Base-by-base conservation (phyloP, 2,888 invertebrate genomes). In the Drosophila sordidapex region DNA sequence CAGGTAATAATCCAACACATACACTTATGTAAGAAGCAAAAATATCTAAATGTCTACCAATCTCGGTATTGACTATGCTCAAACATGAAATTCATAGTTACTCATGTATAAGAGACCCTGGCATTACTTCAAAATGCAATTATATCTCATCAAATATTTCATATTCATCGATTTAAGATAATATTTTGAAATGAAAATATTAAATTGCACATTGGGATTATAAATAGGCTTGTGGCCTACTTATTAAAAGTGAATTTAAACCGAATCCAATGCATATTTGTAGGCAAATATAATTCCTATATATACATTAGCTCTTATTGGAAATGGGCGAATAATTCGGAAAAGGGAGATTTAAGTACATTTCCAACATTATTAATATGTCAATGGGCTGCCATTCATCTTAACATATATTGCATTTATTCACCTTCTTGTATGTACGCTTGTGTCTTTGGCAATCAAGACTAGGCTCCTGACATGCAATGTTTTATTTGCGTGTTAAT, bases 401-500 rank as follows among this genome's bases (percentile, higher is more conserved):
- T 65, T 49, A 11, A 27, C 35, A 60, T 13, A 43, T 25, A 33
- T 27, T 40, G 15, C 5, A 1, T 18, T 4, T 35, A 13, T 40
- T 5, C 11, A 18, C 38, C 13, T 43, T n/a, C 5, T 64, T 58
- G 11, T 31, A 13, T 38, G 18, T 52, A 8, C 35, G 6, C 18
- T 4, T 58, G 43, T 54, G 33, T 29, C 15, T 33, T n/a, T 60
- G 51, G 54, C 35, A 40, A 49, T 52, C 11, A 48, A 48, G 57
- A 33, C 61, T 48, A 27, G 43, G 27, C n/a, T n/a, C 40, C 59
- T 21, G 36, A 40, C 49, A 49, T 29, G 43, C 46, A 18, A 59
- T 61, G 64, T 54, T 76, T 63, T 62, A 81, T 71, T 62, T 71
- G 82, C 62, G 85, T 78, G 85, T 66, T 76, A 83, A 81, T 82